Percentiles rank a stretch among this genome's conserved stretches.
phyloP scores from a whole-genome alignment of 2,888 invertebrate genomes.

The Drepana falcataria region DNA sequence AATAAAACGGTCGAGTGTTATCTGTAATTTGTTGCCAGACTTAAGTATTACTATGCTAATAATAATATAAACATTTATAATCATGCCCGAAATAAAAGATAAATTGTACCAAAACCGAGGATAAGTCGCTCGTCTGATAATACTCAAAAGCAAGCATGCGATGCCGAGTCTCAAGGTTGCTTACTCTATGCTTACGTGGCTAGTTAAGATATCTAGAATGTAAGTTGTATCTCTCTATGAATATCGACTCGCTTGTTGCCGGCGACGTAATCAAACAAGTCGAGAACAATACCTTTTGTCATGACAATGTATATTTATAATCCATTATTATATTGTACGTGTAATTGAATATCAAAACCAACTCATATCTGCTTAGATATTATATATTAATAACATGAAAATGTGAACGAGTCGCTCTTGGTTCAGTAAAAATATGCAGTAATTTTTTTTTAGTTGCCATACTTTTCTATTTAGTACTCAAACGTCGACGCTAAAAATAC shows the following conservation, averaged over 20 bases:
- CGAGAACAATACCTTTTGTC: constrained; percentile 22
- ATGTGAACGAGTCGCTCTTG: not conserved
- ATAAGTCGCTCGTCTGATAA: constrained; percentile 49
- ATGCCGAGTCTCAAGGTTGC: constrained; percentile 56
- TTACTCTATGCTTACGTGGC: constrained; percentile 66
- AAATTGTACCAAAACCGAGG: constrained; percentile 25
- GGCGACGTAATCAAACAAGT: not conserved
- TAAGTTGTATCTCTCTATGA: constrained; percentile 61
- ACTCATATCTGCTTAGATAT: constrained; percentile 72
- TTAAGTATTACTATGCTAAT: no score
- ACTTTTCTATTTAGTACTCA: not conserved
- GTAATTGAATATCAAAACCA: constrained; percentile 51
- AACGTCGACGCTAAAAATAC: not conserved
- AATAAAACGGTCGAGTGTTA: no score
- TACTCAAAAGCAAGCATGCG: constrained; percentile 58
- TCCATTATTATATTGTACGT: constrained; percentile 44
- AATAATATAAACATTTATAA: no score
- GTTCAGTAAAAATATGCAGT: not conserved
- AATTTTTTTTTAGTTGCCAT: not conserved
- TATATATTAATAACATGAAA: constrained; percentile 18
- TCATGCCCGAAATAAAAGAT: no score
- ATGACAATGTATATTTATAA: constrained; percentile 62
- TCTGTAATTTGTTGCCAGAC: no score
- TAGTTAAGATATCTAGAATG: constrained; percentile 40
- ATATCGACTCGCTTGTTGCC: constrained; percentile 1